phyloP scores from a whole-genome alignment of 2,797 vertebrate species.

The Philypnodon macrostomus region DNA sequence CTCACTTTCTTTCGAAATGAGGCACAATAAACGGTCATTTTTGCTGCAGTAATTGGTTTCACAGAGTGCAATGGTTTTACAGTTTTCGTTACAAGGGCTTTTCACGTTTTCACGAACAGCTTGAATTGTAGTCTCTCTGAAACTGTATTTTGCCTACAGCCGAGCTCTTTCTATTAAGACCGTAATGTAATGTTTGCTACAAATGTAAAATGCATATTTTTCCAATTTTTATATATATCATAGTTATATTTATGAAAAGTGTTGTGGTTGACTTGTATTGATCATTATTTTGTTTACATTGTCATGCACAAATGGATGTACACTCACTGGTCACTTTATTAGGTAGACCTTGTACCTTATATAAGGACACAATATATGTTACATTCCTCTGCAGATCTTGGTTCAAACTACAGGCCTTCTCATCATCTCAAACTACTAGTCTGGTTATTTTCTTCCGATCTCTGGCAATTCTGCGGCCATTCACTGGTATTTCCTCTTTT shows the following conservation, averaged over 20 bases:
- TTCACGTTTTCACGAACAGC: conserved; percentile 63
- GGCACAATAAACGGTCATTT: conserved; percentile 32
- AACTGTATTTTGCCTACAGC: conserved; percentile 72
- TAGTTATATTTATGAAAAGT: conserved; percentile 75
- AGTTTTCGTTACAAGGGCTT: conserved; percentile 73
- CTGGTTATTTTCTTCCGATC: no score
- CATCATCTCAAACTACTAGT: no score
- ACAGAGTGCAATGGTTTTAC: conserved; percentile 56
- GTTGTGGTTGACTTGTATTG: conserved; percentile 52
- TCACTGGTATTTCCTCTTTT: no score
- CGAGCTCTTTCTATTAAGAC: conserved; percentile 65
- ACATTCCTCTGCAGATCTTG: no score
- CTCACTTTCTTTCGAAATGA: conserved; percentile 37
- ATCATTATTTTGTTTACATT: conserved; percentile 39
- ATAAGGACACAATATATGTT: no score
- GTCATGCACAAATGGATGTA: conserved; percentile 41
- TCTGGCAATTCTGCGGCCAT: no score
- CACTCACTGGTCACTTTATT: no score
- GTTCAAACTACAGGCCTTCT: no score
- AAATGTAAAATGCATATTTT: conserved; percentile 80
- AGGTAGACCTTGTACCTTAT: no score
- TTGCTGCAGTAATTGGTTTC: conserved; percentile 51
- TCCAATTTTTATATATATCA: conserved; percentile 77
- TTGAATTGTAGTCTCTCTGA: conserved; percentile 66
- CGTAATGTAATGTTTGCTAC: conserved; percentile 76